phyloP scores from a whole-genome alignment of 2,888 invertebrate genomes.

The Cybosia mesomella region DNA sequence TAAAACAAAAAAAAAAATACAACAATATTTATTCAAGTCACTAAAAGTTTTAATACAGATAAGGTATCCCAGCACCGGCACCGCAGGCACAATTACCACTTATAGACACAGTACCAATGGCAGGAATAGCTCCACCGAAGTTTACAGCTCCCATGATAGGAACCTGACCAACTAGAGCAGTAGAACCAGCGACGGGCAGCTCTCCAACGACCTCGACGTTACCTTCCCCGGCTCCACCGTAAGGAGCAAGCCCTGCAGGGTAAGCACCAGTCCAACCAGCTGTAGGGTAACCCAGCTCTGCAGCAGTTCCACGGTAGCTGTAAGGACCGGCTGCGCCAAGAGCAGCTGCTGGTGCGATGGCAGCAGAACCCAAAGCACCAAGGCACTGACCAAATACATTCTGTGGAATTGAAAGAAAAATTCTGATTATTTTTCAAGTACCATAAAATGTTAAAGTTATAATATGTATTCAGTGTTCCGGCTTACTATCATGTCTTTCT shows the following conservation, averaged over 20 bases:
- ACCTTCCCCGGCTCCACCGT: constrained; percentile 58
- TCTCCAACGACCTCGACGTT: constrained; percentile 46
- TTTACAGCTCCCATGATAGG: too few species aligned
- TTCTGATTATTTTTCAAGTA: too few species aligned
- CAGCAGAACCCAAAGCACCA: constrained; percentile 10
- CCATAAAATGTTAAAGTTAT: too few species aligned
- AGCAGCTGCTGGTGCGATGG: too few species aligned
- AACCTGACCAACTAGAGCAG: constrained; percentile 41
- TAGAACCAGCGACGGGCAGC: constrained; percentile 42
- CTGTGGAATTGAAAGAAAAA: too few species aligned
- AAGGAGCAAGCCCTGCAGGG: constrained; percentile 22
- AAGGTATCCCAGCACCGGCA: too few species aligned
- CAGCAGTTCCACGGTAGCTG: background rate
- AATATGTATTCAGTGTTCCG: too few species aligned
- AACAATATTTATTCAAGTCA: too few species aligned
- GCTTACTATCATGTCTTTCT: too few species aligned
- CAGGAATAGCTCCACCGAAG: too few species aligned
- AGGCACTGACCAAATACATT: constrained; percentile 34
- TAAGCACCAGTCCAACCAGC: background rate
- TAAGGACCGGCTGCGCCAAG: constrained; percentile 13
- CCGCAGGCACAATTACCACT: constrained; percentile 38
- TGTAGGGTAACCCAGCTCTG: constrained; percentile 11
- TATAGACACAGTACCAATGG: constrained; percentile 45
- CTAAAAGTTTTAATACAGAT: too few species aligned
- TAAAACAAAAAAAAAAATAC: too few species aligned